Evolutionary conservation across 2,797 vertebrate species (phyloP), one percentile per base, ranked within the genome.

Genomic region (Cossypha polioptera): DNA sequence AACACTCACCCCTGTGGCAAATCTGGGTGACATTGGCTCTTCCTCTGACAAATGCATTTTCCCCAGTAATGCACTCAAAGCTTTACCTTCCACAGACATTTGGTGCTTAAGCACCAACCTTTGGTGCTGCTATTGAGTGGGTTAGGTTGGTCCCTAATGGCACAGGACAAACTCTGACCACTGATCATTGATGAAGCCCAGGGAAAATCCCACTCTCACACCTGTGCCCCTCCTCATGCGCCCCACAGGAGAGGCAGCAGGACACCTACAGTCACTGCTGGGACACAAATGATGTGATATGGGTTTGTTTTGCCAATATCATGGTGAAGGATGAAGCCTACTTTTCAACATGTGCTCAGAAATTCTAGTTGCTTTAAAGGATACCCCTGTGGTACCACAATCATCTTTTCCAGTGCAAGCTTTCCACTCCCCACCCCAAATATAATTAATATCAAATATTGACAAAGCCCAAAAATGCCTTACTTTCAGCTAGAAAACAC

Each of bases 161-260:
- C 40, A 76, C 13, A 36, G n/a, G 25, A 24, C 42, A 66, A 68
- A 29, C 2, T 28, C 2, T n/a, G 53, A 28, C 29, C 33, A 48
- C 3, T 31, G 63, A 17, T 33, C 20, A 50, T 31, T 29, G 28
- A 51, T 18, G 40, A 76, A 69, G 10, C 18, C 58, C 51, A 36
- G 13, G 18, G 58, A 55, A 28, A 17, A 69, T 36, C 11, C 16
- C 24, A 24, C 53, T 28, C 22, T 63, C n/a, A 18, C 0, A 0
- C 18, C 16, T 14, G 17, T 82, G 21, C 3, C 18, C 11, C 11
- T 71, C 22, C 16, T 61, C 15, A 16, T 1, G 20, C 29, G 33
- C 33, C 53, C 35, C 22, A 24, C 16, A 38, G 31, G 26, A 59
- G 16, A 54, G 21, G 22, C 51, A 79, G 55, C 13, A 16, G 25